Evolutionary conservation across 2,113 vertebrate species (phyloP).

Genomic region (Hyperopisus bebe): DNA sequence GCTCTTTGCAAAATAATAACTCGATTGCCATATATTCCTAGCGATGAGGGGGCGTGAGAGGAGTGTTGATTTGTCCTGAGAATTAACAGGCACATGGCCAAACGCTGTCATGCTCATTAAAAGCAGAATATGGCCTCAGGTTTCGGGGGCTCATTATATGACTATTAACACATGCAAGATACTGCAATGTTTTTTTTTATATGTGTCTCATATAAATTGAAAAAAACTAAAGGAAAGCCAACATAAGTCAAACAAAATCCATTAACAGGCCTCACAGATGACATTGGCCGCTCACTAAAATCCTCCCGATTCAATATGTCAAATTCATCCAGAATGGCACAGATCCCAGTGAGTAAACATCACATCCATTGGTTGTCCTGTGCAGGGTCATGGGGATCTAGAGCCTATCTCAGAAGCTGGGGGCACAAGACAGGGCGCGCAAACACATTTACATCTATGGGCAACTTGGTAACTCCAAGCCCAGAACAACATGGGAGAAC

Average conservation of each 20-base stretch:
- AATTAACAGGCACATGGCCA: background rate
- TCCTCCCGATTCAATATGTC: background rate
- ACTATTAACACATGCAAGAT: background rate
- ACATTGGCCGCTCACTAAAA: background rate
- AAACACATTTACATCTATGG: background rate
- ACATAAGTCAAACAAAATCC: background rate
- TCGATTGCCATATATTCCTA: background rate
- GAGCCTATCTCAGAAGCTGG: background rate
- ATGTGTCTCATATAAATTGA: background rate
- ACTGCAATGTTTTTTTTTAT: background rate
- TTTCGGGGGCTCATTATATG: background rate
- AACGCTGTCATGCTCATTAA: background rate
- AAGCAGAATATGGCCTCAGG: background rate
- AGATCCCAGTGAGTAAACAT: background rate
- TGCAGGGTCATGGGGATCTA: background rate
- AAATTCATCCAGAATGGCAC: background rate
- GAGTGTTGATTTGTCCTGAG: conserved; percentile 4
- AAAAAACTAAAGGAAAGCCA: background rate
- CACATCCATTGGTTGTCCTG: background rate
- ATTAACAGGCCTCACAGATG: background rate
- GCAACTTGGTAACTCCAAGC: background rate
- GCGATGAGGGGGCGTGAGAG: background rate
- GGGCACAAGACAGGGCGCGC: background rate
- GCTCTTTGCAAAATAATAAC: background rate
- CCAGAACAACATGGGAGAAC: background rate